Evolutionary conservation across 1,140 invertebrate genomes (phyloP).

Genomic region (Saccostrea glomerata): DNA sequence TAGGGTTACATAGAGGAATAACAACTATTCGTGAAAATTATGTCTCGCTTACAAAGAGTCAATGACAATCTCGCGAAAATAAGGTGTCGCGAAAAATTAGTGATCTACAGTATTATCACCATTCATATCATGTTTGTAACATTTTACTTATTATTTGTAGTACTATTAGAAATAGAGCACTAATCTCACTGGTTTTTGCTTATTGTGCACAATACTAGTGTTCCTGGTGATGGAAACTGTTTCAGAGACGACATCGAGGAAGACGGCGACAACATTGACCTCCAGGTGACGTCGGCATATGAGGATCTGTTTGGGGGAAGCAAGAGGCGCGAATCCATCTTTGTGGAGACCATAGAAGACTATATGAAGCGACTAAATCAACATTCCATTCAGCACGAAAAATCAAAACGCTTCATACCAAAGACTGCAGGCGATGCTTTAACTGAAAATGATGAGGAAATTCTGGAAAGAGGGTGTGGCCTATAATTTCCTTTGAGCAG

Average conservation of each 20-base stretch:
- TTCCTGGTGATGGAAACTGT: constrained; percentile 5
- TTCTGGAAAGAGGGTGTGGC: background rate
- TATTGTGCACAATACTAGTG: constrained; percentile 15
- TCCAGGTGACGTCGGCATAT: constrained; percentile 40
- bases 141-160: background rate
- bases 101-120: too few species aligned
- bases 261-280: constrained; percentile 48
- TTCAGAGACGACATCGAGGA: constrained; percentile 44
- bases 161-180: background rate
- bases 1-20: too few species aligned
- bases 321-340: constrained; percentile 17
- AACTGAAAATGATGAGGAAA: background rate
- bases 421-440: background rate
- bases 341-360: constrained; percentile 30
- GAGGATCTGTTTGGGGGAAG: constrained; percentile 14
- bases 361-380: constrained; percentile 8
- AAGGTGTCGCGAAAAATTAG: too few species aligned
- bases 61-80: too few species aligned
- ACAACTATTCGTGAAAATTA: too few species aligned
- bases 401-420: background rate
- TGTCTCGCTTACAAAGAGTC: too few species aligned
- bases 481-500: background rate
- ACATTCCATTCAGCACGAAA: background rate
- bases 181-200: constrained; percentile 36
- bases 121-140: background rate